Base-by-base conservation (phyloP, 2,888 invertebrate species). In the Tachystola acroxantha region DNA sequence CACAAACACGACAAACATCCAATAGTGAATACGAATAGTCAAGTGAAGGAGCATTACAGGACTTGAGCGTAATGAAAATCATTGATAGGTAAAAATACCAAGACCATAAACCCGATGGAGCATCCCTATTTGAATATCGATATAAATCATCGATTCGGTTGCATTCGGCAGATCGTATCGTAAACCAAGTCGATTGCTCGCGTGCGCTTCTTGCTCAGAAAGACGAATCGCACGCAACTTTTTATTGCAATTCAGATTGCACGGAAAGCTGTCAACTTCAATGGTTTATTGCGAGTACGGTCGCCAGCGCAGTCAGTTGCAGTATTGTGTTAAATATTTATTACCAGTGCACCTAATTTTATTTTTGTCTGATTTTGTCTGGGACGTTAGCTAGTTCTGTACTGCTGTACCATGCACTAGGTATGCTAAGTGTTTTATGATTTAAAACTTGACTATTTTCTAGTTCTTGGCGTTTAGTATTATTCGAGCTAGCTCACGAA, bases 111-210 rank as follows among this genome's bases (percentile, higher is more conserved):
- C n/a, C n/a, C n/a, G n/a, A n/a, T n/a, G n/a, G 16, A 3, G 16
- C 16, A 16, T 16, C 16, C 3, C 16, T 16, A 12, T 29, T 29
- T 10, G 29, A 16, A 27, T 35, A 26, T 39, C 32, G 36, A 40
- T 39, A 36, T 43, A 37, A 40, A 42, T 45, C 46, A 46, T 47
- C 47, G 48, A 50, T 50, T 53, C 43, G 35, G 34, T 34, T 45
- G 46, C 48, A 45, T 42, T 50, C 49, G 45, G 42, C 36, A 37
- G 50, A 53, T 49, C 42, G 41, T 48, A 50, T 50, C 53, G 42
- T 31, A 37, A 43, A 47, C 32, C 11, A 33, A 28, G 20, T 40
- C 37, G 38, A 43, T 46, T 46, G 43, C 41, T 12, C 26, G 39
- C 25, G 29, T 33, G 24, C 32, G 22, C 10, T 9, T 11, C 22